Base-by-base conservation (phyloP, 2,888 invertebrate species). In the Fragum fragum region DNA sequence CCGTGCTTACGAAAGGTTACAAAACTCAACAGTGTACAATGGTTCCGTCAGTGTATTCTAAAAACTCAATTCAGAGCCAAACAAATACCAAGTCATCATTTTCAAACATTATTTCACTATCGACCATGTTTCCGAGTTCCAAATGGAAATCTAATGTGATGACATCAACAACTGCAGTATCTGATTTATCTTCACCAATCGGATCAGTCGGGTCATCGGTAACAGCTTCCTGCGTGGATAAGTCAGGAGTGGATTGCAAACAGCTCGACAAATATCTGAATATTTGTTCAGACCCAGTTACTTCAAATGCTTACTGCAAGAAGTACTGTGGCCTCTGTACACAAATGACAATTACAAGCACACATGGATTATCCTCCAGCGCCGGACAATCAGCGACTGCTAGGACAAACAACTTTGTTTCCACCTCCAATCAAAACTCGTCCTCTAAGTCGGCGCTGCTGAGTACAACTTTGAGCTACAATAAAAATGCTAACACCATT, bases 261-360 rank as follows among this genome's bases (percentile, higher is more conserved):
- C 53, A 77, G 11, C 47, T 85, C 18, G 80, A 85, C 36, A 23
- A 59, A n/a, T 77, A 59, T 16, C 73, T 83, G 1, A 52, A 75
- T 9, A 70, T 83, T 14, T 85, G 85, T 66, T 23, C 52, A 16
- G 61, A 81, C 68, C 47, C 32, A 18, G 61, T 63, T 3, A 57
- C 79, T 2, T 77, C 85, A 18, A 70, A 63, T 6, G n/a, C 53
- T 9, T 80, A 85, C 26, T 85, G 85, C 74, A 61, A 75, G 18
- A 75, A 70, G 14, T 85, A 79, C 39, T 85, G 85, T 55, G 80
- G 79, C 2, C 26, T 81, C 61, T 85, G 85, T 73, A 73, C 72
- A 21, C 68, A 73, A 16, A 76, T 76, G 21, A 47, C 52, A 29
- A 18, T 28, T 6, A 1, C 28, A 9, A 18, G 9, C n/a, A 47